Base-by-base conservation (phyloP, 1,140 invertebrate genomes). In the Chionoecetes opilio region DNA sequence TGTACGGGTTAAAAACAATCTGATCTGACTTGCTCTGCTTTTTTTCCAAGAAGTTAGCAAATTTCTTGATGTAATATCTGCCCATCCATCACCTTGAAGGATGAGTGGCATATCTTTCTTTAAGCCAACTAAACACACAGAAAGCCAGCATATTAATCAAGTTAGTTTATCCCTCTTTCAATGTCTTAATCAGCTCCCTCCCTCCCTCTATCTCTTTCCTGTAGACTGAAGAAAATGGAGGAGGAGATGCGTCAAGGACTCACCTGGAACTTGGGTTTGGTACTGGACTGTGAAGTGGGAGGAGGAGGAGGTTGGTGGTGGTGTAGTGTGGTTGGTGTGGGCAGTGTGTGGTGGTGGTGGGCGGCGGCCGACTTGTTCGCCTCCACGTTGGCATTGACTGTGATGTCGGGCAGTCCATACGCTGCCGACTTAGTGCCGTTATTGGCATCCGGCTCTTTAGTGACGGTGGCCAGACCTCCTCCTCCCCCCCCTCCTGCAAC, bases 211-310 rank as follows among this genome's bases (percentile, higher is more conserved):
- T 32, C 9, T 87, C 85, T 6, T 14, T 87, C 85, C n/a, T n/a
- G 21, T 75, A n/a, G n/a, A 26, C 63, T 75, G 85, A 21, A 35
- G 37, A n/a, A 34, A 38, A 37, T 2, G 85, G n/a, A 6, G 34
- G n/a, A 5, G 11, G 21, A 34, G 85, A 87, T 29, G 85, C 37
- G 29, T 29, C 85, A 29, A 32, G 14, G 31, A 94, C 91, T 95
- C 63, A 95, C 94, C 94, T 95, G 94, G 82, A 95, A 95, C 35
- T 95, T 95, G 82, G 94, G 94, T 75, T 95, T 95, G 38, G 94
- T 95, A 31, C 82, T 37, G 32, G 94, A 89, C 37, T 63, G n/a
- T 82, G 94, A 82, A 29, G 41, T 93, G 82, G 94, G 91, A 35
- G 86, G 37, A 34, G 37, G 85, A 32, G 82, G 46, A n/a, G 21